Conservation (phyloP, 2,113 vertebrate genomes). For the Tetrax tetrax region DNA sequence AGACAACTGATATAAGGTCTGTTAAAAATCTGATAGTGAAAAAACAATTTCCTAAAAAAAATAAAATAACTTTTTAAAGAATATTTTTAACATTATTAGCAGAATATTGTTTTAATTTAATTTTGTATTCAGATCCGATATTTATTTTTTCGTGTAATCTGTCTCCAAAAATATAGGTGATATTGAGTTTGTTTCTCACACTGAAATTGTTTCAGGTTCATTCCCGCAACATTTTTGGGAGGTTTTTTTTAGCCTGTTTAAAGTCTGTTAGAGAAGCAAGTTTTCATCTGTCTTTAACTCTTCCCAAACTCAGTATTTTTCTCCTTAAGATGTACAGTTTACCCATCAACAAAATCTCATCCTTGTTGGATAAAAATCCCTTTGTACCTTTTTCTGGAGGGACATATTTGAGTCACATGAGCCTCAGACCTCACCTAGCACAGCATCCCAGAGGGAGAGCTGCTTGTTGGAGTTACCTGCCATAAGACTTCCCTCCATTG, state of each 20-base stretch:
- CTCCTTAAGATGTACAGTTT: fast-evolving
- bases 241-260: not conserved
- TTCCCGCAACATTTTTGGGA: fast-evolving
- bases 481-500: not conserved
- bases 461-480: not conserved
- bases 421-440: fast-evolving
- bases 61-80: not conserved
- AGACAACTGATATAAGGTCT: not conserved
- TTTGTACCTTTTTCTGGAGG: not conserved
- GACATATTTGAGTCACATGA: not conserved
- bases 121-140: not conserved
- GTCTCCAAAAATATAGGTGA: not conserved
- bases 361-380: not conserved
- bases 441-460: not conserved
- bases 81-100: not conserved
- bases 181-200: not conserved
- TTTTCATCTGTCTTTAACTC: not conserved
- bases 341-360: not conserved
- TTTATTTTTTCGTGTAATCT: not conserved
- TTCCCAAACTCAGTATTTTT: not conserved
- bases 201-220: not conserved
- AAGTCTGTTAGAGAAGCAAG: not conserved
- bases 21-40: not conserved
- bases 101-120: not conserved
- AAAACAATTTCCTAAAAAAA: not conserved